Base-by-base conservation (phyloP, 2,888 invertebrate genomes). In the Capitulum mitella region DNA sequence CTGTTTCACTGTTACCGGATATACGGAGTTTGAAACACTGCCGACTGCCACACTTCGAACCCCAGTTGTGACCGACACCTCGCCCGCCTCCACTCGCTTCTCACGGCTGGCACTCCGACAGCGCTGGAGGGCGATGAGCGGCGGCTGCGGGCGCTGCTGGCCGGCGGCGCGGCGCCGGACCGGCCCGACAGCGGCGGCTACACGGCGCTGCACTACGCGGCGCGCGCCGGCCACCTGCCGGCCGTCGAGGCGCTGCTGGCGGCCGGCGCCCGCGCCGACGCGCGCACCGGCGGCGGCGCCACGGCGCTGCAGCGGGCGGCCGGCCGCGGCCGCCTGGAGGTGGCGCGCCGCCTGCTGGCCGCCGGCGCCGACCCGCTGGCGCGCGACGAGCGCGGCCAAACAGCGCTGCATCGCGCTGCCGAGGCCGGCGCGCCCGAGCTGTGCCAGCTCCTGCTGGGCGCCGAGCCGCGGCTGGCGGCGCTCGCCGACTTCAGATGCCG, bases 351-450 rank as follows among this genome's bases (percentile, higher is more conserved):
- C 0, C 79, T 80, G 58, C 74, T 77, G 76, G n/a, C 54, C 22
- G 77, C 61, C 8, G 77, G 77, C 3, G 80, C 77, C 46, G 78
- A 40, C 8, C 86, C 92, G 91, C 91, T 92, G 84, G 93, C 93
- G 85, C 95, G 95, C 94, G 93, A 93, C 84, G 92, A 91, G 80
- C 90, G 89, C 79, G 92, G 93, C 82, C 94, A 94, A 87, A 95
- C 94, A 89, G 26, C 70, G 70, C 70, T 70, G 40, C 70, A 70
- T 26, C 40, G 70, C 8, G 70, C 70, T 10, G 40, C 70, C 0
- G 70, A 70, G 64, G 64, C 64, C 32, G 34, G 19, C 34, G 5
- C 14, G 19, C 16, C 16, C 19, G 19, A 14, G 16, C 34, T 19
- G 16, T 64, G 64, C 19, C 64, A 34, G 2, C 64, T 64, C 16